A percentile compares a stretch with the other conserved stretches of the same genome.
Evolutionary conservation across 2,113 vertebrate genomes (phyloP).

Genomic region (Pimephales promelas): DNA sequence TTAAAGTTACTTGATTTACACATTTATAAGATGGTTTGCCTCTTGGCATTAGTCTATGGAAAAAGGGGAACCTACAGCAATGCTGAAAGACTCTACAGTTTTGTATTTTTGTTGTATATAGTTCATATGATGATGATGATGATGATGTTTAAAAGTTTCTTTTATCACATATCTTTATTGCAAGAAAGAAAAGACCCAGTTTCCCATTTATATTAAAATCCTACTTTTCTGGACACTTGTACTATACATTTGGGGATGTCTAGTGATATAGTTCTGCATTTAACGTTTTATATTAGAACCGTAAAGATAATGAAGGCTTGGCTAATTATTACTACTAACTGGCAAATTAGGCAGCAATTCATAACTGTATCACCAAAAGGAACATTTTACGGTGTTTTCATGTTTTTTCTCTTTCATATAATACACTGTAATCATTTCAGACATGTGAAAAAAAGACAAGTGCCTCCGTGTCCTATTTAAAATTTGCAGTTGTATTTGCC

Average conservation of each 20-base stretch:
- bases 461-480: slow-evolving; percentile 45
- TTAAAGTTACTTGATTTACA: slow-evolving; percentile 23
- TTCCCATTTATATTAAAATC: slow-evolving; percentile 17
- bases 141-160: neutral
- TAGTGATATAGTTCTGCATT: slow-evolving; percentile 33
- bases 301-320: slow-evolving; percentile 27
- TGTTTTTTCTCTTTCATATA: slow-evolving; percentile 17
- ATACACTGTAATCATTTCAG: slow-evolving; percentile 23
- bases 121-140: slow-evolving; percentile 13
- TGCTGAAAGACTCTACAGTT: slow-evolving; percentile 14
- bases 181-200: slow-evolving; percentile 6
- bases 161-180: slow-evolving; percentile 20
- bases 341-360: slow-evolving; percentile 39
- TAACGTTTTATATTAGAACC: slow-evolving; percentile 30
- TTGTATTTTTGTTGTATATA: slow-evolving; percentile 32
- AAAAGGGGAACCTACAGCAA: slow-evolving; percentile 18
- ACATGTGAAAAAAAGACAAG: slow-evolving; percentile 37
- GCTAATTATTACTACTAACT: slow-evolving; percentile 39
- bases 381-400: slow-evolving; percentile 37
- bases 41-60: neutral
- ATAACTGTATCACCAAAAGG: slow-evolving; percentile 35
- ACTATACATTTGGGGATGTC: slow-evolving; percentile 35
- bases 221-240: slow-evolving; percentile 41
- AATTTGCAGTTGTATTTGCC: slow-evolving; percentile 40
- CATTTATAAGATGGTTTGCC: slow-evolving; percentile 1